phyloP scores from a whole-genome alignment of 2,113 vertebrate genomes.

The Chlorocebus sabaeus region DNA sequence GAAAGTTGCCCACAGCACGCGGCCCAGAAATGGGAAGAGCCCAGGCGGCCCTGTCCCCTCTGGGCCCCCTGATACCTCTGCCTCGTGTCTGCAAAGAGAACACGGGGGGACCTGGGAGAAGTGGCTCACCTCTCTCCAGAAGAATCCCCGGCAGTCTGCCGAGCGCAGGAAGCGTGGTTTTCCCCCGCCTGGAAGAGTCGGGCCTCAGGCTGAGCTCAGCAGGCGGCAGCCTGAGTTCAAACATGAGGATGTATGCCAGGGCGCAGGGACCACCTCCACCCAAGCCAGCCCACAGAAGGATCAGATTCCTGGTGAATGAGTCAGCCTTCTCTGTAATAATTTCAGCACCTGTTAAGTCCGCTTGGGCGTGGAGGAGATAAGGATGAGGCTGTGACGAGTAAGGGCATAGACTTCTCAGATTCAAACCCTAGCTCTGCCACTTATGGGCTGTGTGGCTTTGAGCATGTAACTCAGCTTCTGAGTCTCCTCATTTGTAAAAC shows the following conservation, averaged over 20 bases:
- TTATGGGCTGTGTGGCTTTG: not conserved
- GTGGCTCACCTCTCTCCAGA: no score
- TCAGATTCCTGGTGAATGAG: not conserved
- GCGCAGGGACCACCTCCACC: not conserved
- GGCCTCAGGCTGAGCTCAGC: not conserved
- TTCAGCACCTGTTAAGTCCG: not conserved
- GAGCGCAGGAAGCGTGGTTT: fast-evolving
- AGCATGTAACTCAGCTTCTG: not conserved
- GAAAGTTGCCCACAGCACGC: fast-evolving
- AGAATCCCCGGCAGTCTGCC: not conserved
- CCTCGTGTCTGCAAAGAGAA: not conserved
- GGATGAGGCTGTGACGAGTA: fast-evolving
- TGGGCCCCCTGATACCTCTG: not conserved
- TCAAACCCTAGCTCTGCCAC: not conserved
- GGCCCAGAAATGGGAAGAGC: not conserved
- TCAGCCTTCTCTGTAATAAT: not conserved
- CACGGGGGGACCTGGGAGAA: not conserved
- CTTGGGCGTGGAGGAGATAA: not conserved
- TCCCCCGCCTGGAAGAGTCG: not conserved
- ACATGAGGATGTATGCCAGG: no score
- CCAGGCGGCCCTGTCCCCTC: not conserved
- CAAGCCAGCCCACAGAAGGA: no score
- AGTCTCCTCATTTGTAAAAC: not conserved
- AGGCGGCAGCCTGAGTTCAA: not conserved
- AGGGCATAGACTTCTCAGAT: not conserved